Evolutionary conservation across 2,888 invertebrate genomes (phyloP), one percentile per base, ranked within the genome.

Genomic region (Nowickia ferox): DNA sequence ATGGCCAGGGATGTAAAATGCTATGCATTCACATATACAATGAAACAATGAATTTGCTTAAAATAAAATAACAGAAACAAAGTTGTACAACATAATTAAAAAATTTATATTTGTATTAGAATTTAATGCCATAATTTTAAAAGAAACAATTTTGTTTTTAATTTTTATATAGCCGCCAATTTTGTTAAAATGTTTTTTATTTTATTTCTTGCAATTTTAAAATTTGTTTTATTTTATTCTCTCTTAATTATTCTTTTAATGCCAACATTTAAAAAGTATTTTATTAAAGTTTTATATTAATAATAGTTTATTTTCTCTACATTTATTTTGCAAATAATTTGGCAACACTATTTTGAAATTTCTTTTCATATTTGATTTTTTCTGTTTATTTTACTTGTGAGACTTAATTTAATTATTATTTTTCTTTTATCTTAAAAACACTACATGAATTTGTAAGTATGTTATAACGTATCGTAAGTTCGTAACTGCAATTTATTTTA

Each of bases 281-380:
- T 69, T 59, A 10, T 44, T 61, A 17, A 59, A 44, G 17, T 42
- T 80, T 80, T 46, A 53, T 42, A 66, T 68, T 72, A 63, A 42
- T 84, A 59, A 63, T 75, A 48, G 11, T 51, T 61, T 57, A 71
- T 83, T 74, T 84, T 59, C 48, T 66, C 30, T 71, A 83, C 38
- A 51, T 84, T 87, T 88, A 83, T 85, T 72, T 84, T 76, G 66
- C 87, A 89, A 85, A 86, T 76, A 86, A 89, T 91, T 90, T 90
- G 90, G 90, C 90, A 90, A 90, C 90, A 89, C 83, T 89, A 89
- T 84, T 85, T 84, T 83, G 22, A 63, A 77, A 63, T 78, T 78
- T 48, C 66, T 76, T 59, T 65, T 53, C 8, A 46, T 48, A 59
- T 51, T 40, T 53, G 11, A 71, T 55, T 63, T 9, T 46, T 63